A percentile compares a stretch with the other conserved stretches of the same genome.
Evolutionary conservation across 2,888 invertebrate genomes (phyloP).

Genomic region (Epistrophe grossulariae): DNA sequence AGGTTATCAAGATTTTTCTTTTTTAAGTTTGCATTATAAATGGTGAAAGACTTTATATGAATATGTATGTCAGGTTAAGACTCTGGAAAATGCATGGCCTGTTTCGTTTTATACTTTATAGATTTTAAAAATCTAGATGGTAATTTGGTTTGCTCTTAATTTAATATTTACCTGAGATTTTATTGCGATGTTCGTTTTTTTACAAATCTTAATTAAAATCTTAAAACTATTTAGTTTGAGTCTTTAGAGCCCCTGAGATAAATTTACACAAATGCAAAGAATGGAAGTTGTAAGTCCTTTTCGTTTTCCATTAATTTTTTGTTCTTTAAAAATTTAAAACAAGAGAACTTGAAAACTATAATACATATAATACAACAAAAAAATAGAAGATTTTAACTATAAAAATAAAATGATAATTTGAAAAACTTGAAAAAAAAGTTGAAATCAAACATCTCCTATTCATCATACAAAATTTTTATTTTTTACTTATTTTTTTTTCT

Average conservation of each 20-base stretch:
- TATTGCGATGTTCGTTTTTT: conserved; percentile 51
- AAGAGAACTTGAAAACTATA: not conserved
- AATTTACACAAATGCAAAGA: conserved; percentile 59
- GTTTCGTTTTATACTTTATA: conserved; percentile 24
- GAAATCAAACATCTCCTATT: conserved; percentile 37
- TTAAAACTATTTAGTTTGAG: conserved; percentile 66
- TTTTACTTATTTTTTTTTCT: conserved; percentile 35
- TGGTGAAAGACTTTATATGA: conserved; percentile 23
- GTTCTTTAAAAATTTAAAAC: not conserved
- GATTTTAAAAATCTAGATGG: conserved; percentile 43
- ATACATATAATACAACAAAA: not conserved
- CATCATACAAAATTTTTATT: conserved; percentile 35
- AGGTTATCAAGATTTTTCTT: conserved; percentile 18
- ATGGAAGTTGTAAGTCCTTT: conserved; percentile 65
- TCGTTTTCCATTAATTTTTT: conserved; percentile 26
- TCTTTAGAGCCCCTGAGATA: conserved; percentile 72
- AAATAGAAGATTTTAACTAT: conserved; percentile 50
- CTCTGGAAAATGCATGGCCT: conserved; percentile 35
- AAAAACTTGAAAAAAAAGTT: conserved; percentile 36
- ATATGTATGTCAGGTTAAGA: conserved; percentile 50
- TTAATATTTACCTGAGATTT: conserved; percentile 67
- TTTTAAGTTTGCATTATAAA: conserved; percentile 43
- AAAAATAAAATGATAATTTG: conserved; percentile 36
- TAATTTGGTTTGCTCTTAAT: conserved; percentile 48
- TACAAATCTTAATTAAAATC: conserved; percentile 51